Evolutionary conservation across 2,113 vertebrate genomes (phyloP), one percentile per base, ranked within the genome.

Genomic region (Ciconia boyciana): DNA sequence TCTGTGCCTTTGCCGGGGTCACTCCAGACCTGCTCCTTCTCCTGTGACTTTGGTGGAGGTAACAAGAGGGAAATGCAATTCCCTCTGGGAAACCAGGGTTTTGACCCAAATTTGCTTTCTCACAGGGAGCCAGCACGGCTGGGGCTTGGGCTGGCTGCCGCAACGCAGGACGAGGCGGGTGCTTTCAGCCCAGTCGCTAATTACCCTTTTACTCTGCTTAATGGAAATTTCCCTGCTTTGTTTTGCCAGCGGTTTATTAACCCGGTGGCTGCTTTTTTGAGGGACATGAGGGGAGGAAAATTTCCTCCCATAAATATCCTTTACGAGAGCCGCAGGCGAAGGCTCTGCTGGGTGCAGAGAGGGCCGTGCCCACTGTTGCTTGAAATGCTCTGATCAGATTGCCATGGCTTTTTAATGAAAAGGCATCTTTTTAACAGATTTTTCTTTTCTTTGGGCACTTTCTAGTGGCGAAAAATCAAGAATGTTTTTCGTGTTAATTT

Each of bases 151-250:
- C 49, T 36, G 68, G 58, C 48, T 54, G 69, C 69, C 1, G 10
- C 1, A 3, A 7, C 0, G 13, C 16, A 3, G 58, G 55, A 43
- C 5, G 9, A 52, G 68, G 36, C 8, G 31, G 46, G 17, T 4
- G 13, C 46, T 83, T 15, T 51, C 36, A n/a, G 55, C 18, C 55
- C 2, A 3, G 44, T 51, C 3, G 4, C 83, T 65, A 65, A 75
- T 68, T 66, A 58, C 52, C 69, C 69, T 66, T 25, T 66, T n/a
- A n/a, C 44, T 75, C 60, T 66, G 32, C 36, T 66, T 82, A 89
- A 54, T 46, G 54, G 83, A 68, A 82, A 81, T 68, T 75, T 61
- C 81, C 75, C 24, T 39, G 65, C 64, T 48, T 58, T 52, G 28
- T 28, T 75, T 83, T 68, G 52, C 70, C 36, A 66, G 69, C 1